Base-by-base conservation (phyloP, 2,113 vertebrate genomes). In the Oxyura jamaicensis region DNA sequence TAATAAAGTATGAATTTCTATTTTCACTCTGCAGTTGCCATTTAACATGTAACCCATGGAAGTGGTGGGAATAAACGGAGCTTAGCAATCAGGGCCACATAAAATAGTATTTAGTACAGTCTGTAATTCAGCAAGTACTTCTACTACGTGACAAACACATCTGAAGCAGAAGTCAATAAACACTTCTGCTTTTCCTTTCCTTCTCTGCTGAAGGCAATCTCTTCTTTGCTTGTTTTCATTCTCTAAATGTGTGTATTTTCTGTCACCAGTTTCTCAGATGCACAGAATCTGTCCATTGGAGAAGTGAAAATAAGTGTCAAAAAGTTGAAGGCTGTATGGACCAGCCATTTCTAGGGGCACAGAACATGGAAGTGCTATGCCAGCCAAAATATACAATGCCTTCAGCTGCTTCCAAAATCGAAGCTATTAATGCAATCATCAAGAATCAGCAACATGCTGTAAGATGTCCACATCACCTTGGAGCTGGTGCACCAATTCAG, bases 261-360 rank as follows among this genome's bases (percentile, higher is more conserved):
- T 91, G 42, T 58, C 80, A 65, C 67, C 84, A 77, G 42, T 66
- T 88, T 96, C 66, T 60, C 41, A 77, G 71, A 95, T 93, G 92
- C 60, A 35, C 33, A 41, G 53, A 88, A 93, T 85, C 73, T 63
- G 65, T 53, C 71, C 80, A 59, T 83, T 88, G 56, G 83, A 83
- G 36, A 82, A 91, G 95, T 62, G 2, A 55, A 91, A 84, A 91
- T 72, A 17, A 95, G 31, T 90, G 84, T 83, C 42, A 44, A 44
- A 44, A 44, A 44, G 42, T 18, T 44, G 42, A 44, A 44, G 42
- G 42, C 42, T 18, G 42, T 44, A 44, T 44, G 42, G 42, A 44
- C 42, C 42, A 44, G 16, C 42, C 42, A 44, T 44, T 44, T 44
- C 42, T 44, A 44, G 46, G 46, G 20, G 46, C 46, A 39, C 39